A percentile compares a stretch with the other conserved stretches of the same genome.
Evolutionary conservation across 1,140 invertebrate species (phyloP).

Genomic region (Ectropis grisescens): DNA sequence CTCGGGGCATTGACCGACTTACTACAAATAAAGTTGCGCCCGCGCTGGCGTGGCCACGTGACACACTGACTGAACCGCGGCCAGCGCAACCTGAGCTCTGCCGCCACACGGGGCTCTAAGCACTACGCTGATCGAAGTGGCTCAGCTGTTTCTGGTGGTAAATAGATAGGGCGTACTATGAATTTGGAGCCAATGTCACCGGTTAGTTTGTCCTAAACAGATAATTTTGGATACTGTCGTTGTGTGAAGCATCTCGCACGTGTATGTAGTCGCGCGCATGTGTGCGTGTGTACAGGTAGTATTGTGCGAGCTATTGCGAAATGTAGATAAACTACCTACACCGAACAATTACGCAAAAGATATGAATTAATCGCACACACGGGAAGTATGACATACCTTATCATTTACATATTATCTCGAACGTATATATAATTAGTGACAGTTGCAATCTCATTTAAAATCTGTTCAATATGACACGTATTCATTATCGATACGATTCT

Average conservation of each 20-base stretch:
- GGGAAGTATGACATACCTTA: too few species aligned
- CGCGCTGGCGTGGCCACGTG: conserved; percentile 61
- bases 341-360: too few species aligned
- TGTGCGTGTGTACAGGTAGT: too few species aligned
- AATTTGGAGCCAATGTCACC: conserved; percentile 48
- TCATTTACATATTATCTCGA: too few species aligned
- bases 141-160: too few species aligned
- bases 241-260: neutral
- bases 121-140: neutral
- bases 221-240: conserved; percentile 18
- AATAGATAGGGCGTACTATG: conserved; percentile 20
- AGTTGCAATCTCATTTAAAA: too few species aligned
- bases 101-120: conserved; percentile 2
- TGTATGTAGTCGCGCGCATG: neutral
- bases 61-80: conserved; percentile 36
- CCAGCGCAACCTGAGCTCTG: conserved; percentile 20
- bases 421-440: too few species aligned
- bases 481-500: too few species aligned
- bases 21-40: conserved; percentile 60
- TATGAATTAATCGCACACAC: too few species aligned
- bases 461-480: too few species aligned
- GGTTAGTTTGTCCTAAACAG: conserved; percentile 26
- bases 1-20: conserved; percentile 65
- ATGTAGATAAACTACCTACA: too few species aligned
- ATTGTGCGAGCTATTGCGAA: too few species aligned